Percentiles rank a stretch among this genome's conserved stretches.
Conservation (phyloP, 2,113 vertebrate species). For the Xyliphius kryptos region DNA sequence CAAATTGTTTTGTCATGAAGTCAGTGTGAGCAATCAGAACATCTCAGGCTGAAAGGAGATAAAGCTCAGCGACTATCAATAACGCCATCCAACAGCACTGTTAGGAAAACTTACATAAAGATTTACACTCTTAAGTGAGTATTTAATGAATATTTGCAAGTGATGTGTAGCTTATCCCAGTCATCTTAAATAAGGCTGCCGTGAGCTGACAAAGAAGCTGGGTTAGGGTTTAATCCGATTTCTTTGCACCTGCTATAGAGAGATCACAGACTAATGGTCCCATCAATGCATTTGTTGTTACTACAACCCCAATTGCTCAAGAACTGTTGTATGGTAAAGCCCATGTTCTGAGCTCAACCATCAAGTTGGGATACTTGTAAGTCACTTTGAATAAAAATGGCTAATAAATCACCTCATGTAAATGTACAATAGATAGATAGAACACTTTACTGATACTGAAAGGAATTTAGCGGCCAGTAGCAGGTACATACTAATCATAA, state of each 20-base stretch:
- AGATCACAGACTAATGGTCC: background rate
- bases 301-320: no score
- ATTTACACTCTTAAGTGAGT: slow-evolving; percentile 70
- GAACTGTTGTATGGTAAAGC: no score
- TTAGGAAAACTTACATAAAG: slow-evolving; percentile 73
- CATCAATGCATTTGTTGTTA: no score
- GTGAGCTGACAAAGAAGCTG: slow-evolving; percentile 57
- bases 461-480: no score
- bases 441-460: no score
- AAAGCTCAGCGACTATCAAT: slow-evolving; percentile 53
- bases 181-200: slow-evolving; percentile 69
- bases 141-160: slow-evolving; percentile 79
- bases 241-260: slow-evolving; percentile 49
- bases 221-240: slow-evolving; percentile 56
- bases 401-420: no score
- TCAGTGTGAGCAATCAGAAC: background rate
- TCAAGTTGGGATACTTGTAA: no score
- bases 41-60: no score
- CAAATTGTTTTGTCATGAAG: background rate
- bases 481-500: no score
- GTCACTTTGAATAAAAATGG: no score
- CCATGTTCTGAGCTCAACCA: no score
- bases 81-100: slow-evolving; percentile 61
- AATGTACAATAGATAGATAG: no score
- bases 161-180: slow-evolving; percentile 80